Evolutionary conservation across 2,888 invertebrate species (phyloP).

Genomic region (Piscicola geometra): DNA sequence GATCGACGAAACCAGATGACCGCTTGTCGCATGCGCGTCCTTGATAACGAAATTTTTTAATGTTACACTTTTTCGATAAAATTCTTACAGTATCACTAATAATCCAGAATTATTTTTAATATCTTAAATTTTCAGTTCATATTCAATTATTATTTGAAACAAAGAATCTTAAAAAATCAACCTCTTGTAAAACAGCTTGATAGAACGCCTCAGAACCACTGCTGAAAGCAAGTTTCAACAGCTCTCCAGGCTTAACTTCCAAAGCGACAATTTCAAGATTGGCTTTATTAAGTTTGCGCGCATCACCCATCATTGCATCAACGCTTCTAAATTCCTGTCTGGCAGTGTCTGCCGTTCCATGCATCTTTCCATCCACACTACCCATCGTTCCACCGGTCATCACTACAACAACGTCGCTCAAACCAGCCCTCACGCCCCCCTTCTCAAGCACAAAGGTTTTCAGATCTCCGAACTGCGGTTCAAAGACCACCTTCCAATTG

Average conservation of each 20-base stretch:
- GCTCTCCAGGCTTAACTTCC: constrained; percentile 48
- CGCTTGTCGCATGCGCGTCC: constrained; percentile 46
- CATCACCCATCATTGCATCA: not conserved
- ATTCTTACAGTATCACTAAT: no score
- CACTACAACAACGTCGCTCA: not conserved
- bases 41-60: no score
- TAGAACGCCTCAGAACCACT: constrained; percentile 48
- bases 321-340: no score
- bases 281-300: no score
- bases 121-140: no score
- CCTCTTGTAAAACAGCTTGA: constrained; percentile 44
- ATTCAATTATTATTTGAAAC: no score
- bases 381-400: not conserved
- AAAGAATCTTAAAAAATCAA: no score
- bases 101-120: no score
- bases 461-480: constrained; percentile 51
- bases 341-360: no score
- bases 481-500: constrained; percentile 52
- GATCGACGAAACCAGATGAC: constrained; percentile 52
- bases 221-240: constrained; percentile 48
- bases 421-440: constrained; percentile 46
- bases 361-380: no score
- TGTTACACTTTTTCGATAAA: no score
- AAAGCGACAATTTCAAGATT: constrained; percentile 47
- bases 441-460: constrained; percentile 52